Base-by-base conservation (phyloP, 2,113 vertebrate species). In the Microcebus griseorufus region DNA sequence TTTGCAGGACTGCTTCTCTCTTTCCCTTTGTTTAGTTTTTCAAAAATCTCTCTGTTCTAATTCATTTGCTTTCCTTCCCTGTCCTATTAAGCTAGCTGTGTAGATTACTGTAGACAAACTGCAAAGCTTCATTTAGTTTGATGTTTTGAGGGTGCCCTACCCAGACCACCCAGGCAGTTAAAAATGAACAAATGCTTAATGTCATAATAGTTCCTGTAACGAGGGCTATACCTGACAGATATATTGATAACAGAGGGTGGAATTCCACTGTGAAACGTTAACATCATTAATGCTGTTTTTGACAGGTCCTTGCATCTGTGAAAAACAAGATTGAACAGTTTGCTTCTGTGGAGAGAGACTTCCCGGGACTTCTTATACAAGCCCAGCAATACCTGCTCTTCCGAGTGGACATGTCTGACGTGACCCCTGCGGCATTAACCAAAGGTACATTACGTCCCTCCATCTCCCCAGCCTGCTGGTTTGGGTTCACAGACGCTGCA, bases 311-410 rank as follows among this genome's bases (percentile, higher is more conserved):
- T 25, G 99, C 99, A 72, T 99, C 99, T 73, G 98, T 99, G 97
- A 99, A 99, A 98, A 99, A 99, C 98, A 99, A 99, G 98, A 99
- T 99, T 14, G 99, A 99, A 70, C 98, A 99, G 96, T 98, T 99
- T 97, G 99, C 99, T 55, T 98, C 98, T 1, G 51, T 97, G 82
- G 99, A 99, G 98, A 99, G 99, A 97, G 99, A 99, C 97, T 99
- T 99, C 79, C 98, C 99, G 0, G 98, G 98, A 85, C 98, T 99
- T 97, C 99, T 99, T 65, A 98, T 99, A 65, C 99, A 99, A 48
- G 99, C 99, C 55, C 99, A 99, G 79, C 99, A 99, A 94, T 99
- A 99, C 98, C 98, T 99, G 94, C 98, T 99, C 93, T 99, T 99
- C 95, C 99, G 99, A 48, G 99, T 99, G 97, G 99, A 99, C 79